Evolutionary conservation across 2,113 vertebrate genomes (phyloP).

Genomic region (Eclectus roratus): DNA sequence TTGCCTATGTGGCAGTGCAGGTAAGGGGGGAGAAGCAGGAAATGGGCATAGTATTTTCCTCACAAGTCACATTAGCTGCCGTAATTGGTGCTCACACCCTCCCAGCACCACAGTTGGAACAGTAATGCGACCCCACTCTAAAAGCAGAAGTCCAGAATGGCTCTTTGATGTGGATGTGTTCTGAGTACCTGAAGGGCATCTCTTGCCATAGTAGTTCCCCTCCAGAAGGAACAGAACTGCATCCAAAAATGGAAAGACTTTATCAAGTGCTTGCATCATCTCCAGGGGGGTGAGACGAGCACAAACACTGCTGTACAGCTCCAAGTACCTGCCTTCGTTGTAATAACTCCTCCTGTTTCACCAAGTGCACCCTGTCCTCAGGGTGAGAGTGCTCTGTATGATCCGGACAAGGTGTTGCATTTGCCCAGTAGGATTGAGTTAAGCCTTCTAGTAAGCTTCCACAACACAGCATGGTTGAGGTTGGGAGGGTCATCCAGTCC

Average conservation of each 20-base stretch:
- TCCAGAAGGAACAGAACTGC: not conserved
- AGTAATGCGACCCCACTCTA: not conserved
- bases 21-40: conserved; percentile 64
- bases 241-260: not conserved
- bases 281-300: not conserved
- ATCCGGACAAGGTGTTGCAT: not conserved
- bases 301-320: not conserved
- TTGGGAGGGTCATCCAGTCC: not conserved
- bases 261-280: not conserved
- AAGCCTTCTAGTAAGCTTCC: not conserved
- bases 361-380: not conserved
- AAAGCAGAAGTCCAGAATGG: not conserved
- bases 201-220: not conserved
- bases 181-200: not conserved
- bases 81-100: not conserved
- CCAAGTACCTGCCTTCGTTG: not conserved
- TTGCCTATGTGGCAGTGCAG: conserved; percentile 92
- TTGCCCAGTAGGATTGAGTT: not conserved
- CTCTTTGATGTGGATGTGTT: not conserved
- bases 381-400: not conserved
- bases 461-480: not conserved
- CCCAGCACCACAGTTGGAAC: not conserved
- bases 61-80: not conserved
- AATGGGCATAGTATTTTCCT: not conserved
- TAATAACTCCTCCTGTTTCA: not conserved